Conservation (phyloP, 2,113 vertebrate species). For the Pseudonaja textilis region DNA sequence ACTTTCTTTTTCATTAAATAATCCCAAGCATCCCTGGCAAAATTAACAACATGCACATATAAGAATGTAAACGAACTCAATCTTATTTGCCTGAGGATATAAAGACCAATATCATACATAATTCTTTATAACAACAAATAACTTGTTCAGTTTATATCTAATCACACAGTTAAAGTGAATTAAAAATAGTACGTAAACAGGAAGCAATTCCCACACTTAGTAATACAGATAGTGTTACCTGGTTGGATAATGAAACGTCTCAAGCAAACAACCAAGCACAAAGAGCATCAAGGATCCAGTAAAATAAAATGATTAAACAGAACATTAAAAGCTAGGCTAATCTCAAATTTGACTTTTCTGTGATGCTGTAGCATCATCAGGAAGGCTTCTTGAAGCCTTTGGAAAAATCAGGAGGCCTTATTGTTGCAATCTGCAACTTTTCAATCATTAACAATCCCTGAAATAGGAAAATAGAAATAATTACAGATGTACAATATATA, state of each 20-base stretch:
- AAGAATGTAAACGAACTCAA: not conserved
- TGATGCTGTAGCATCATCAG: not conserved
- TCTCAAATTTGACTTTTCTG: not conserved
- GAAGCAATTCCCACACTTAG: too few relatives aligned
- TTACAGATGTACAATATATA: not conserved
- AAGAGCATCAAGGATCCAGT: too few relatives aligned
- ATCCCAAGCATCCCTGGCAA: not conserved
- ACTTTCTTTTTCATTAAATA: not conserved
- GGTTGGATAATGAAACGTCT: too few relatives aligned
- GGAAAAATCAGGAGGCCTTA: not conserved
- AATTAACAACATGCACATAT: not conserved
- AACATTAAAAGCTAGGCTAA: not conserved
- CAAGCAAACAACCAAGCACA: too few relatives aligned
- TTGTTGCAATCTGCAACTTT: not conserved
- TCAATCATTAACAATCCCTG: not conserved
- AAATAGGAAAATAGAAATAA: not conserved
- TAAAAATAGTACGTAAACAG: not conserved
- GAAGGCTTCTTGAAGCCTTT: not conserved
- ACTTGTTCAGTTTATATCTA: not conserved
- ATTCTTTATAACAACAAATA: not conserved
- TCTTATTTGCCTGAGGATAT: not conserved
- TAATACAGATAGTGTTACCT: too few relatives aligned
- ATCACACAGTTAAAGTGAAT: not conserved
- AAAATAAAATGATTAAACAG: not conserved
- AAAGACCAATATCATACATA: not conserved